phyloP scores from a whole-genome alignment of 2,797 vertebrate species.

The Crocidura indochinensis region DNA sequence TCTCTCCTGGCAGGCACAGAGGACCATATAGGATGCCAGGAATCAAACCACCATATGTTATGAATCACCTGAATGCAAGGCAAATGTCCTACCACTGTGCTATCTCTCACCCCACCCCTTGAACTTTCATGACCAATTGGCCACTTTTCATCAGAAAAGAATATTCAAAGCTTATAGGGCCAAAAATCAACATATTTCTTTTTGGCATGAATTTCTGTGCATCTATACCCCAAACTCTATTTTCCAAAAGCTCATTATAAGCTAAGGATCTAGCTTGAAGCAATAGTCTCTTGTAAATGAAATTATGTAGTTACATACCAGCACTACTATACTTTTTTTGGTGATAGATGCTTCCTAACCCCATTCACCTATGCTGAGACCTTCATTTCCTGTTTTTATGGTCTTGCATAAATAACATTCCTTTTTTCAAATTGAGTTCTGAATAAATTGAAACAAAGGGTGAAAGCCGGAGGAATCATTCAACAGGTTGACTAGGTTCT shows the following conservation, averaged over 20 bases:
- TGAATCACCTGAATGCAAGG: no score
- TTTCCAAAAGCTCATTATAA: background rate
- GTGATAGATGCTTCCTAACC: background rate
- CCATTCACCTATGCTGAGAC: background rate
- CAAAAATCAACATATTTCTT: constrained; percentile 3
- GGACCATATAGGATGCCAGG: no score
- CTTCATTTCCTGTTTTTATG: background rate
- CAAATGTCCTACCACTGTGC: no score
- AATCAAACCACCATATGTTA: no score
- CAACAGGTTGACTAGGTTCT: no score
- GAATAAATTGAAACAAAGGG: background rate
- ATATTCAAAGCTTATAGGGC: background rate
- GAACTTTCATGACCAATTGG: background rate
- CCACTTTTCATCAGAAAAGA: constrained; percentile 39
- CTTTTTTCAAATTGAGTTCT: background rate
- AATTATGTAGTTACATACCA: background rate
- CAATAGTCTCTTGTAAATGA: background rate
- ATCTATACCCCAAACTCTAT: background rate
- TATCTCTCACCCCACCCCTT: no score
- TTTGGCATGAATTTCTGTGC: background rate
- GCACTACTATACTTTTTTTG: no score
- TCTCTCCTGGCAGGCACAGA: no score
- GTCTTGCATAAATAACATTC: background rate
- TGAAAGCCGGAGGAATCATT: no score
- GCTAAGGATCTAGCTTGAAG: background rate